phyloP scores from a whole-genome alignment of 2,113 vertebrate species.

The Centropristis striata region DNA sequence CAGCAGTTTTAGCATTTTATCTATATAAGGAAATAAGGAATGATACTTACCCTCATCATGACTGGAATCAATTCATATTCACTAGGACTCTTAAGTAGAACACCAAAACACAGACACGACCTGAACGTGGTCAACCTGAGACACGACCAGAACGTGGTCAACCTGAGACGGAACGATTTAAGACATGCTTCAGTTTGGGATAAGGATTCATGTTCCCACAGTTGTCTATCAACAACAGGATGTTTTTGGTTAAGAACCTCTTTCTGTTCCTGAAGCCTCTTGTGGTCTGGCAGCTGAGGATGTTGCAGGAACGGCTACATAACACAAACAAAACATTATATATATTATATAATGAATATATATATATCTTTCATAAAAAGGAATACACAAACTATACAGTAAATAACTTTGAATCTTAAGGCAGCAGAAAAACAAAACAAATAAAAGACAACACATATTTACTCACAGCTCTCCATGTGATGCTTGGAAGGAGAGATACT shows the following conservation, averaged over 20 bases:
- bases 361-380: not conserved
- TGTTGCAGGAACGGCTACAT: not conserved
- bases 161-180: not conserved
- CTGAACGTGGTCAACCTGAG: not conserved
- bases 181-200: not conserved
- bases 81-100: not conserved
- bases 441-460: not conserved
- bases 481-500: not conserved
- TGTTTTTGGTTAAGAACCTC: not conserved
- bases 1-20: not conserved
- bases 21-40: not conserved
- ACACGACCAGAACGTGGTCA: not conserved
- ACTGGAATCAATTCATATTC: slow-evolving; percentile 7
- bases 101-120: not conserved
- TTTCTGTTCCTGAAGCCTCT: not conserved
- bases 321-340: not conserved
- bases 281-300: not conserved
- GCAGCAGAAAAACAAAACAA: not conserved
- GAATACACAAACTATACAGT: not conserved
- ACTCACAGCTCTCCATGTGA: not conserved
- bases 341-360: not conserved
- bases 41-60: not conserved
- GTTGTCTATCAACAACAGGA: not conserved
- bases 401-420: not conserved
- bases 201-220: not conserved